Conservation (phyloP, 2,113 vertebrate genomes). For the Orthonyx spaldingii region DNA sequence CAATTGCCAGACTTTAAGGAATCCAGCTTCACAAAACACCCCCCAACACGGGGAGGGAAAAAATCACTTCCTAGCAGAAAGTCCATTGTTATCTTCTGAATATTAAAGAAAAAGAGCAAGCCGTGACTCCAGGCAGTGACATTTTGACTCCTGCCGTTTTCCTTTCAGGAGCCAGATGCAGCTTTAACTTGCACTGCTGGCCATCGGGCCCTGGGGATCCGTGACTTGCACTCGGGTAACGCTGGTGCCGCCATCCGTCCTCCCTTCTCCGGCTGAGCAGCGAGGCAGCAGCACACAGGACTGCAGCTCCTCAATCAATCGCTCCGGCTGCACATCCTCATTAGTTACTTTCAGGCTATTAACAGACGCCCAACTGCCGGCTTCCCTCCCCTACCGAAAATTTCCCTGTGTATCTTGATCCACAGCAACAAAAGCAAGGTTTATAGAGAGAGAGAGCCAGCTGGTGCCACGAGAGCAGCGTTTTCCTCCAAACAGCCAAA, state of each 20-base stretch:
- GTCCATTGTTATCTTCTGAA: constrained; percentile 70
- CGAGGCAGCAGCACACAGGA: constrained; percentile 63
- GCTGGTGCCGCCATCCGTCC: constrained; percentile 55
- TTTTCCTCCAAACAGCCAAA: neutral
- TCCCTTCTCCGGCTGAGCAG: constrained; percentile 62
- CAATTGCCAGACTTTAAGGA: constrained; percentile 69
- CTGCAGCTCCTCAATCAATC: constrained; percentile 92
- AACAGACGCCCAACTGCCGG: constrained; percentile 66
- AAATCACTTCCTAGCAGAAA: constrained; percentile 68
- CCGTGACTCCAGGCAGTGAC: constrained; percentile 63
- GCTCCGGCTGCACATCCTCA: constrained; percentile 81
- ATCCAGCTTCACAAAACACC: constrained; percentile 71
- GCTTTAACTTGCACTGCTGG: constrained; percentile 67
- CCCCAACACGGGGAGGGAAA: constrained; percentile 50
- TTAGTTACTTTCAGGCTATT: constrained; percentile 81
- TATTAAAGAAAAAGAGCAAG: constrained; percentile 50
- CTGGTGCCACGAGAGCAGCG: constrained; percentile 57
- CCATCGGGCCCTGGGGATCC: constrained; percentile 71
- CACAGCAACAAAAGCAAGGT: constrained; percentile 13
- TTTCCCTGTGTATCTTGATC: constrained; percentile 45
- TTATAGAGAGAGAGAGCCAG: constrained; percentile 46
- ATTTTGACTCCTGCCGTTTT: constrained; percentile 64
- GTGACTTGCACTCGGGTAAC: constrained; percentile 62
- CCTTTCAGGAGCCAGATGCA: constrained; percentile 56
- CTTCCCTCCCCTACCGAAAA: constrained; percentile 47